These are phyloP conservation scores for Antennarius maculatus DNA, from an alignment of 2,797 vertebrate genomes.

Conservation along the genomic window DNA sequence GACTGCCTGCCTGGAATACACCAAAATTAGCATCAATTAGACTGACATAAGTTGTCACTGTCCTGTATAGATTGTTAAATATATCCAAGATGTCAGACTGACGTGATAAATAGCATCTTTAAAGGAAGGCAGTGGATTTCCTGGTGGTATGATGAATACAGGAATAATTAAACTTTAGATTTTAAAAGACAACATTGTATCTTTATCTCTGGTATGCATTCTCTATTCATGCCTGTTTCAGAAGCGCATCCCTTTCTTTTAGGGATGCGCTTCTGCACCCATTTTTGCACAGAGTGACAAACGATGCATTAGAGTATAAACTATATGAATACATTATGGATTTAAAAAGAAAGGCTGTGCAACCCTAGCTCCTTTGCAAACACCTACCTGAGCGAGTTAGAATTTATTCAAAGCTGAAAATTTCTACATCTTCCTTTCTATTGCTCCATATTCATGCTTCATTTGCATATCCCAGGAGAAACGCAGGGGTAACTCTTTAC, in stretches of 20 bases:
- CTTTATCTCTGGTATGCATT: slow-evolving; percentile 1
- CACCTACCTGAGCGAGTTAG: slow-evolving; percentile 31
- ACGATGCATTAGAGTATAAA: not conserved
- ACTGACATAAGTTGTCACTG: slow-evolving; percentile 29
- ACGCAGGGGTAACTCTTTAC: slow-evolving; percentile 46
- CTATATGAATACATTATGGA: not conserved
- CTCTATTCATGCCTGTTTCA: not conserved
- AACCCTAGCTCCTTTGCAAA: slow-evolving; percentile 30
- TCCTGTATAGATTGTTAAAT: slow-evolving; percentile 27
- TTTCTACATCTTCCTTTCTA: slow-evolving; percentile 53
- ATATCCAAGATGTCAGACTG: slow-evolving; percentile 47
- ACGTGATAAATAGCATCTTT: slow-evolving; percentile 33
- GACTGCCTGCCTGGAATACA: slow-evolving; percentile 46
- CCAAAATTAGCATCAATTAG: slow-evolving; percentile 62
- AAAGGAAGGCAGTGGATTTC: slow-evolving; percentile 20
- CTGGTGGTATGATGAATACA: slow-evolving; percentile 21
- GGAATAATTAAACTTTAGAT: slow-evolving; percentile 1
- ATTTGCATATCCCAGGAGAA: slow-evolving; percentile 67
- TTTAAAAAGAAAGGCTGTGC: slow-evolving; percentile 13
- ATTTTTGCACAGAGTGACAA: slow-evolving; percentile 10
- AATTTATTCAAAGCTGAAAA: slow-evolving; percentile 57
- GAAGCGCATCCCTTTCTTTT: slow-evolving; percentile 5
- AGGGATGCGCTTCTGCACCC: not conserved
- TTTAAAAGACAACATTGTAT: slow-evolving; percentile 15
- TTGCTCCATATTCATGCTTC: slow-evolving; percentile 65